A percentile compares a stretch with the other conserved stretches of the same genome.
Evolutionary conservation across 2,888 invertebrate species (phyloP).

Genomic region (Diaprepes abbreviatus): DNA sequence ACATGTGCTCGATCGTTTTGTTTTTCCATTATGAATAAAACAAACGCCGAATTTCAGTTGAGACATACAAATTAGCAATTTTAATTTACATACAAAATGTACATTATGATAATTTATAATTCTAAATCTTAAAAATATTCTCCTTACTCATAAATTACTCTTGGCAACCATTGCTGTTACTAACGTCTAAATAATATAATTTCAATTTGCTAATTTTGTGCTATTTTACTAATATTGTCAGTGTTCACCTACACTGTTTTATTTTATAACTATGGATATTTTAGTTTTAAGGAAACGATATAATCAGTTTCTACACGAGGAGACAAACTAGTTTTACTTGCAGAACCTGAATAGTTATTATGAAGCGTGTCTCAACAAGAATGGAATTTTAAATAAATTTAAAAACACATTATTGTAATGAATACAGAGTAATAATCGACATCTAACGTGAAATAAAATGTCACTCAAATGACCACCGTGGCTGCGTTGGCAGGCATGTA

Average conservation of each 20-base stretch:
- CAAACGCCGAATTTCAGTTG: slow-evolving; percentile 36
- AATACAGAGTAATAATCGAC: no score
- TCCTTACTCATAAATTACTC: slow-evolving; percentile 26
- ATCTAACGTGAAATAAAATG: no score
- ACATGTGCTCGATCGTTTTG: slow-evolving; percentile 21
- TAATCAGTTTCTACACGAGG: no score
- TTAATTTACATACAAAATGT: slow-evolving; percentile 40
- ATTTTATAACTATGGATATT: no score
- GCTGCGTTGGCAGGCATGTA: no score
- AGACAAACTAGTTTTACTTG: no score
- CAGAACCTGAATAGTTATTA: no score
- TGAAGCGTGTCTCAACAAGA: no score
- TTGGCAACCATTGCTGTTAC: slow-evolving; percentile 21
- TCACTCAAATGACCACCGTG: no score
- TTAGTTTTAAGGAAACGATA: no score
- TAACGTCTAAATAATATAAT: slow-evolving; percentile 19
- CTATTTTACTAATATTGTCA: slow-evolving; percentile 2
- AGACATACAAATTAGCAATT: slow-evolving; percentile 38
- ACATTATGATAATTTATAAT: slow-evolving; percentile 40
- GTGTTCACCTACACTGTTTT: slow-evolving; percentile 1
- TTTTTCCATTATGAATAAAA: slow-evolving; percentile 36
- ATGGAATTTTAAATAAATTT: no score
- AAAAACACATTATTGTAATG: no score
- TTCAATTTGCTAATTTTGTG: slow-evolving; percentile 1
- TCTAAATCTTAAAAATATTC: slow-evolving; percentile 30